Percentiles rank a stretch among this genome's conserved stretches.
phyloP scores from a whole-genome alignment of 2,113 vertebrate species.

The Entosphenus tridentatus region DNA sequence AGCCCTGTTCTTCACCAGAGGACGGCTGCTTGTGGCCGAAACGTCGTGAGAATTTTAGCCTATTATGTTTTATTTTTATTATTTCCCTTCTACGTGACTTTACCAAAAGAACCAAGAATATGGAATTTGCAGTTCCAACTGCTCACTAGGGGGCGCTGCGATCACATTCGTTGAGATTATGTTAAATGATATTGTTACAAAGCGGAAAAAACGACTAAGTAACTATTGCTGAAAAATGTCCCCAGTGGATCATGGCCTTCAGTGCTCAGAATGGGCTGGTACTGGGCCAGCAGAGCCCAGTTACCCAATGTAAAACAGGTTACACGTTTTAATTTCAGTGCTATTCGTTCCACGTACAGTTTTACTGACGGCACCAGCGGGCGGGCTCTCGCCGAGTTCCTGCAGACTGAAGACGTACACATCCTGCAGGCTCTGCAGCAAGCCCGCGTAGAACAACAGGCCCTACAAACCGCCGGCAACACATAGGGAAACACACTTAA shows the following conservation, averaged over 20 bases:
- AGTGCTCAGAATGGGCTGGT: neutral
- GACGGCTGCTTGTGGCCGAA: too few species aligned
- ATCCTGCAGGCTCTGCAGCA: slow-evolving; percentile 75
- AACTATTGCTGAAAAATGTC: neutral
- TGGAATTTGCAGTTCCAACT: too few species aligned
- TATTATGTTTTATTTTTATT: too few species aligned
- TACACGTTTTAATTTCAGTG: neutral
- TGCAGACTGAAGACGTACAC: slow-evolving; percentile 78
- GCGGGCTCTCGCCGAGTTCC: slow-evolving; percentile 88
- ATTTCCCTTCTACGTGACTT: too few species aligned
- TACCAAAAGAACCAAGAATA: too few species aligned
- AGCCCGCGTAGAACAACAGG: slow-evolving; percentile 53
- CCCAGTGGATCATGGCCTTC: neutral
- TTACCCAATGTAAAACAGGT: neutral
- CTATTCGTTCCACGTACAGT: slow-evolving; percentile 66
- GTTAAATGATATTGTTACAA: neutral
- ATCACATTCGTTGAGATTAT: too few species aligned
- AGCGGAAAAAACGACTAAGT: neutral
- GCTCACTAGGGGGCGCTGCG: neutral
- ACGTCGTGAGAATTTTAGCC: too few species aligned
- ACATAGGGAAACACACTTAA: too few species aligned
- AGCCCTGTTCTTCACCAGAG: too few species aligned
- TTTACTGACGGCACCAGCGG: slow-evolving; percentile 46
- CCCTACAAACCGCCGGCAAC: slow-evolving; percentile 29
- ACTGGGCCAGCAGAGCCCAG: neutral